Evolutionary conservation across 1,140 invertebrate genomes (phyloP).

Genomic region (Heliconius hewitsoni): DNA sequence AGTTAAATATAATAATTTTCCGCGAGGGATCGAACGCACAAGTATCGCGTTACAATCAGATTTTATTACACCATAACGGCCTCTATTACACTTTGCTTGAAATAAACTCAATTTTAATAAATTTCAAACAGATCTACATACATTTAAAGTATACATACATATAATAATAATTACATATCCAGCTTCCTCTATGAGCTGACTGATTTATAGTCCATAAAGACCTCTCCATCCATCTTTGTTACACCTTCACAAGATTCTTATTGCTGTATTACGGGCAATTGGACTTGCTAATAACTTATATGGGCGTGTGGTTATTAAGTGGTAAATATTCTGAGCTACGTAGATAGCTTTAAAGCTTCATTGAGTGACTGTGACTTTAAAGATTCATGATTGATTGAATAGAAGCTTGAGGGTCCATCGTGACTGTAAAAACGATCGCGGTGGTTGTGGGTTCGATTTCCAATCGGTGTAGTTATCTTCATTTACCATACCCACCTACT

Average conservation of each 20-base stretch:
- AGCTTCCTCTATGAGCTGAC: conserved; percentile 17
- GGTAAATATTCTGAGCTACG: background rate
- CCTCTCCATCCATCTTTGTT: conserved; percentile 33
- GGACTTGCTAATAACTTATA: conserved; percentile 5
- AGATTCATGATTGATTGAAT: background rate
- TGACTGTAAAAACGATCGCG: no score
- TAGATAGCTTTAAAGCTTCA: background rate
- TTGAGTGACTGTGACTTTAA: background rate
- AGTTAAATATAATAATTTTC: no score
- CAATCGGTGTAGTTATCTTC: no score
- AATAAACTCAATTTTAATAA: no score
- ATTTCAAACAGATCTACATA: no score
- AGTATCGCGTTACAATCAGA: no score
- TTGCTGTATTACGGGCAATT: background rate
- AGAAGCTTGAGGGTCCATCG: background rate
- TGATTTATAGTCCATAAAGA: conserved; percentile 29
- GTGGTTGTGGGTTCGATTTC: no score
- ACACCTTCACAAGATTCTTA: conserved; percentile 31
- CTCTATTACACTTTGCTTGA: no score
- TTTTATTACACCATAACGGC: no score
- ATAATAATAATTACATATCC: background rate
- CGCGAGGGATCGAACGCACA: no score
- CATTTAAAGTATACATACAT: background rate
- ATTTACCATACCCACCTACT: no score
- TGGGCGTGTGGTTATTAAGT: background rate